phyloP scores from a whole-genome alignment of 2,888 invertebrate genomes.

The Lomographa bimaculata region DNA sequence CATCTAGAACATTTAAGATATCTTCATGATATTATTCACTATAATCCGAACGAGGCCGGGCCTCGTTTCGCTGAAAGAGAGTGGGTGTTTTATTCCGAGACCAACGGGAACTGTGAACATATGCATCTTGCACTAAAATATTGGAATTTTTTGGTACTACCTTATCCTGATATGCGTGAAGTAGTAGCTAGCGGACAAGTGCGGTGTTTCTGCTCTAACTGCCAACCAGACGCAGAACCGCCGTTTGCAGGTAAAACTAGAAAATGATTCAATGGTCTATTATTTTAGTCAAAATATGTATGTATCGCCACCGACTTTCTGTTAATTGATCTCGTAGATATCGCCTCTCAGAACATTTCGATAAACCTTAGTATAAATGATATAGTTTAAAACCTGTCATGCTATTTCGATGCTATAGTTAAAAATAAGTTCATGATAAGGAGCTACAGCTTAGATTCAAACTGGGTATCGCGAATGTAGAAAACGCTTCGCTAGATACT shows the following conservation, averaged over 20 bases:
- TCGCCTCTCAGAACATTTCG: too few relatives aligned
- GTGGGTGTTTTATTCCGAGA: constrained; percentile 33
- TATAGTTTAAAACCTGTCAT: too few relatives aligned
- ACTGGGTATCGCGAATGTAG: too few relatives aligned
- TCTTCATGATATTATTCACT: constrained; percentile 55
- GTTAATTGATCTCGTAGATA: too few relatives aligned
- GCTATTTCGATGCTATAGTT: too few relatives aligned
- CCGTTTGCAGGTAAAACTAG: constrained; percentile 54
- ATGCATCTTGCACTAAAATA: constrained; percentile 66
- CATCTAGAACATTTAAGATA: constrained; percentile 62
- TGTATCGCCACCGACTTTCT: too few relatives aligned
- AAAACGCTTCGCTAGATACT: too few relatives aligned
- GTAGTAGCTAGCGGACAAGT: constrained; percentile 69
- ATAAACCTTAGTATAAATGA: too few relatives aligned
- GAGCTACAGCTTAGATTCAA: too few relatives aligned
- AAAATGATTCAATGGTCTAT: too few relatives aligned
- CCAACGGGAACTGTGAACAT: constrained; percentile 54
- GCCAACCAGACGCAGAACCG: constrained; percentile 56
- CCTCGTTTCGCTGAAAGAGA: constrained; percentile 27
- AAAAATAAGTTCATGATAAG: too few relatives aligned
- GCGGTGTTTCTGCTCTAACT: constrained; percentile 61
- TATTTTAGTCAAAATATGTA: too few relatives aligned
- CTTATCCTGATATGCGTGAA: constrained; percentile 62
- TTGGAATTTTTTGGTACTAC: constrained; percentile 62
- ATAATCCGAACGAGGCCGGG: constrained; percentile 49